Conservation (phyloP, 2,888 invertebrate genomes). For the Arenicola marina region DNA sequence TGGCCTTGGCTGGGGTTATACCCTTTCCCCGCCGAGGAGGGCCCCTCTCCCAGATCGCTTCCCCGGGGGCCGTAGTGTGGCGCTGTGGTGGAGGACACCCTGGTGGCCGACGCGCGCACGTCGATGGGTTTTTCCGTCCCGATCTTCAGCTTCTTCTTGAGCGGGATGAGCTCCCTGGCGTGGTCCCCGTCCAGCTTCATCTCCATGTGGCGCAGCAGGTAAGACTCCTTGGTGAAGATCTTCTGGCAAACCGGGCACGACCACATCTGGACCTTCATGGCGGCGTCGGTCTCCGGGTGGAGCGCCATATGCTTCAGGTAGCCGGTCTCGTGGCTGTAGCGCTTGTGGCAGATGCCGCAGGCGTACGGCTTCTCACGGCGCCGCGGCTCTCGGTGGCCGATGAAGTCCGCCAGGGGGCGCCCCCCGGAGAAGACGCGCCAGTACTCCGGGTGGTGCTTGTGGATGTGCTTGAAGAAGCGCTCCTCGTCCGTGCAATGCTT, state of each 20-base stretch:
- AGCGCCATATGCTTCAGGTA: constrained; percentile 32
- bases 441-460: constrained; percentile 35
- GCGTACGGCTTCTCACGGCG: constrained; percentile 27
- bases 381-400: constrained; percentile 15
- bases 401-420: constrained; percentile 29
- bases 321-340: constrained; percentile 33
- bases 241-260: constrained; percentile 31
- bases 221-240: constrained; percentile 33
- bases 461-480: constrained; percentile 34
- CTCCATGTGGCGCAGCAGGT: constrained; percentile 33
- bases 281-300: constrained; percentile 20
- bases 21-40: no score
- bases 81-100: no score
- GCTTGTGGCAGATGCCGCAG: constrained; percentile 31
- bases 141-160: constrained; percentile 10
- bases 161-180: constrained; percentile 16
- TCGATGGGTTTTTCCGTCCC: not conserved
- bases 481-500: constrained; percentile 31
- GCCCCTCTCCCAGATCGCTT: no score
- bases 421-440: constrained; percentile 36
- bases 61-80: no score
- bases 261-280: constrained; percentile 9
- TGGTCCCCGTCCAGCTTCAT: constrained; percentile 33
- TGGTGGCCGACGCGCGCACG: not conserved
- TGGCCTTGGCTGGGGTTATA: no score